Evolutionary conservation across 2,888 invertebrate species (phyloP), one percentile per base, ranked within the genome.

Genomic region (Piscicola geometra): DNA sequence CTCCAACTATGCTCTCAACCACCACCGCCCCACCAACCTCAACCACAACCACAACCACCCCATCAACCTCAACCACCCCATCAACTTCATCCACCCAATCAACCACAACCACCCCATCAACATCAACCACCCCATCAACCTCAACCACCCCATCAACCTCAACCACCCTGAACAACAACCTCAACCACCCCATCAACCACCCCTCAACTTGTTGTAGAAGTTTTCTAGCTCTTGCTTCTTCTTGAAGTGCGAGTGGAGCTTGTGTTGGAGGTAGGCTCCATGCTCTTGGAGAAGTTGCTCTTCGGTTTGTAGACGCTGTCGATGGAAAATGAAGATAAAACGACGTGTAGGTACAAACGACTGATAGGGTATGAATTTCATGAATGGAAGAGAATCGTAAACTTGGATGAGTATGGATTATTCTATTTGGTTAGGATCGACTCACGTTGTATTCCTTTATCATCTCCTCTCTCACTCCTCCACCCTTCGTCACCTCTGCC

Each of bases 401-500:
- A 47, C 50, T n/a, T n/a, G n/a, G n/a, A n/a, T n/a, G n/a, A n/a
- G n/a, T n/a, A n/a, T n/a, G n/a, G n/a, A n/a, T n/a, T n/a, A n/a
- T n/a, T n/a, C n/a, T n/a, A n/a, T n/a, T n/a, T n/a, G n/a, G n/a
- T n/a, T n/a, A n/a, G n/a, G 41, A 41, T 9, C 5, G 15, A 41
- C 41, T 41, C 60, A 56, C 60, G 15, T 56, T 18, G 60, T 56
- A 56, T 25, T 56, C 60, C n/a, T 56, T 56, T 56, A 56, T 56
- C 60, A 56, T 15, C 25, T 21, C 60, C n/a, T 56, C 60, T 25
- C 60, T 56, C 60, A n/a, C 25, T 56, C 5, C n/a, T n/a, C n/a
- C 50, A 47, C 50, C n/a, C 60, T 25, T 56, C n/a, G 21, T n/a
- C 21, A 15, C 60, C 9, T n/a, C 25, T 25, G 25, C 60, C n/a